These are phyloP conservation scores for Scaptomyza polygonia DNA, from an alignment of 2,888 invertebrate species.

Conservation along the genomic window DNA sequence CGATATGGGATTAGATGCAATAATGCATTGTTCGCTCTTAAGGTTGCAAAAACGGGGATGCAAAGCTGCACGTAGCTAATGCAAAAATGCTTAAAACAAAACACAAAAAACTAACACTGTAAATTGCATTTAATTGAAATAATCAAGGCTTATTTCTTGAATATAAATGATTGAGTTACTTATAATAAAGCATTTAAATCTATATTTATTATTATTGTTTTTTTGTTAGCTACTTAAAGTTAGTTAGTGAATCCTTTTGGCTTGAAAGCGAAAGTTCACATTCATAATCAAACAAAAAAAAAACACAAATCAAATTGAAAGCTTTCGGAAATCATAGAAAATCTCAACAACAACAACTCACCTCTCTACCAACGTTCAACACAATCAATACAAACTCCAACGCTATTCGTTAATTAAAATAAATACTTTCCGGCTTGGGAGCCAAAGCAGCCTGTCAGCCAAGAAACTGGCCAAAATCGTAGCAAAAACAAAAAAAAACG, in stretches of 20 bases:
- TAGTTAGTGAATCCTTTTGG: constrained; percentile 17
- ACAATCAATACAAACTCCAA: constrained; percentile 39
- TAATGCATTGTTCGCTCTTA: constrained; percentile 21
- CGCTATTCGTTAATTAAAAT: constrained; percentile 73
- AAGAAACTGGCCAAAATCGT: constrained; percentile 52
- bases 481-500: neutral
- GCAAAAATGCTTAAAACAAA: neutral
- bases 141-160: constrained; percentile 10
- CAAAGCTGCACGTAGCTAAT: constrained; percentile 16
- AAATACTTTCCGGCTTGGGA: constrained; percentile 73
- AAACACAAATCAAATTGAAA: constrained; percentile 43
- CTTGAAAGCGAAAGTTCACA: constrained; percentile 47
- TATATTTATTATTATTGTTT: neutral
- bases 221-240: neutral
- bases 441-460: constrained; percentile 26
- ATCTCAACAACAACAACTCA: constrained; percentile 17
- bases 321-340: constrained; percentile 70
- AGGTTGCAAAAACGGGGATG: constrained; percentile 15
- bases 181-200: neutral
- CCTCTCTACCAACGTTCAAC: neutral
- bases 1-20: constrained; percentile 61
- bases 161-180: neutral
- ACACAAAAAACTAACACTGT: neutral
- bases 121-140: constrained; percentile 10
- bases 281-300: too few species aligned